phyloP scores from a whole-genome alignment of 2,888 invertebrate species.

The Stictocephala bisonia region DNA sequence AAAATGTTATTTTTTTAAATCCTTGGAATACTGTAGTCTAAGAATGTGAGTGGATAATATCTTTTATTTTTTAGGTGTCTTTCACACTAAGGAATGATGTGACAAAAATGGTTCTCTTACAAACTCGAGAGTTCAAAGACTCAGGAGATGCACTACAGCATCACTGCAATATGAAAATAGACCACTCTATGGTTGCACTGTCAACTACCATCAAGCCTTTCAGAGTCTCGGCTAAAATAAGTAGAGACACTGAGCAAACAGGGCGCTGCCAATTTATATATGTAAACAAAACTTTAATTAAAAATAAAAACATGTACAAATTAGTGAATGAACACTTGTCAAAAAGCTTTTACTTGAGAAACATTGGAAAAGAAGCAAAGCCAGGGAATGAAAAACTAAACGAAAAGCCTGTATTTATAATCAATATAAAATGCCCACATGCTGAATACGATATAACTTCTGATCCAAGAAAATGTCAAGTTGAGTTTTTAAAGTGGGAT shows the following conservation, averaged over 20 bases:
- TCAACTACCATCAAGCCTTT: constrained; percentile 60
- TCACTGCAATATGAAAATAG: constrained; percentile 61
- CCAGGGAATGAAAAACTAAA: constrained; percentile 44
- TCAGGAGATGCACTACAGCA: constrained; percentile 62
- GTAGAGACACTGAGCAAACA: constrained; percentile 65
- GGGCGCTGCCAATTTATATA: constrained; percentile 72
- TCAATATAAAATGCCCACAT: constrained; percentile 69
- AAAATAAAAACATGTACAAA: constrained; percentile 68
- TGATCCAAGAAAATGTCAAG: constrained; percentile 67
- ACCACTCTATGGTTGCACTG: not conserved
- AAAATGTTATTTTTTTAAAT: no score
- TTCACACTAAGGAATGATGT: constrained; percentile 77
- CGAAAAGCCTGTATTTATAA: constrained; percentile 66
- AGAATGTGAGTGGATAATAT: no score
- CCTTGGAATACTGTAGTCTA: no score
- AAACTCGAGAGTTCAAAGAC: constrained; percentile 64
- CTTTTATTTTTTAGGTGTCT: constrained; percentile 65
- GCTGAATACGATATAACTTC: constrained; percentile 67
- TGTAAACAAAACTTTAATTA: constrained; percentile 72
- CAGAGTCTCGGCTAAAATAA: constrained; percentile 70
- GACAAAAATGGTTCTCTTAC: constrained; percentile 70
- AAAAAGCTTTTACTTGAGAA: constrained; percentile 55
- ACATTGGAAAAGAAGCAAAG: constrained; percentile 46
- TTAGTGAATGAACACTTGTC: constrained; percentile 64
- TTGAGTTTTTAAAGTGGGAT: constrained; percentile 70